Evolutionary conservation across 1,140 invertebrate genomes (phyloP).

Genomic region (Pachyrhynchus sulphureomaculatus): DNA sequence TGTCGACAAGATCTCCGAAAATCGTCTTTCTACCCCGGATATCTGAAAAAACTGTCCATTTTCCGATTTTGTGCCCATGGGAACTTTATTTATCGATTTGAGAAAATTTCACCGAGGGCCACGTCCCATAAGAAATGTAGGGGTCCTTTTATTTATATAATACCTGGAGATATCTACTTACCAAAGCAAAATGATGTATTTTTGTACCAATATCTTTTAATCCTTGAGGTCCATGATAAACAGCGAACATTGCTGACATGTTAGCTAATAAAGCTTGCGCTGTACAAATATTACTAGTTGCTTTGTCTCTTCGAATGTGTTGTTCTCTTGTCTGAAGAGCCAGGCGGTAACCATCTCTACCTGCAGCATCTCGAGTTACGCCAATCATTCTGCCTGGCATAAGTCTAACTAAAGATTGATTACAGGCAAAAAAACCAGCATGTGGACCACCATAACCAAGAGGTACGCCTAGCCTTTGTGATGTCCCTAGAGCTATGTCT

Average conservation of each 20-base stretch:
- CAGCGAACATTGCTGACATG: constrained; percentile 96
- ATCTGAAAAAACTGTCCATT: too few species aligned
- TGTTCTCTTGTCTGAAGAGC: constrained; percentile 98
- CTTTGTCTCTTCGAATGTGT: constrained; percentile 97
- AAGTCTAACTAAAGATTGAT: constrained; percentile 78
- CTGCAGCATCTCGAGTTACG: constrained; percentile 76
- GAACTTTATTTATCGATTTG: too few species aligned
- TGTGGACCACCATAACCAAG: constrained; percentile 86
- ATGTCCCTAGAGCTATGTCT: constrained; percentile 94
- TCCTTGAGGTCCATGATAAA: constrained; percentile 95
- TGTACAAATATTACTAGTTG: constrained; percentile 99
- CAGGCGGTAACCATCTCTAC: constrained; percentile 80
- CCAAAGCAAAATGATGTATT: constrained; percentile 82
- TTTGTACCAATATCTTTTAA: constrained; percentile 84
- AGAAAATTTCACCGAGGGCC: too few species aligned
- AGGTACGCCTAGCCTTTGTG: constrained; percentile 90
- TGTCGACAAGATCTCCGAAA: too few species aligned
- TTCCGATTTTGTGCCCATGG: too few species aligned
- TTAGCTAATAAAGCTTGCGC: constrained; percentile 97
- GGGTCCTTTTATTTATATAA: too few species aligned
- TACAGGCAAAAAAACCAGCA: constrained; percentile 93
- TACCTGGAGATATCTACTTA: too few species aligned
- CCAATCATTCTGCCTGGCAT: constrained; percentile 98
- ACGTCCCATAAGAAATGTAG: too few species aligned
- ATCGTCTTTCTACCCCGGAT: too few species aligned